Evolutionary conservation across 1,140 invertebrate species (phyloP), one percentile per base, ranked within the genome.

Genomic region (Papilio helenus): DNA sequence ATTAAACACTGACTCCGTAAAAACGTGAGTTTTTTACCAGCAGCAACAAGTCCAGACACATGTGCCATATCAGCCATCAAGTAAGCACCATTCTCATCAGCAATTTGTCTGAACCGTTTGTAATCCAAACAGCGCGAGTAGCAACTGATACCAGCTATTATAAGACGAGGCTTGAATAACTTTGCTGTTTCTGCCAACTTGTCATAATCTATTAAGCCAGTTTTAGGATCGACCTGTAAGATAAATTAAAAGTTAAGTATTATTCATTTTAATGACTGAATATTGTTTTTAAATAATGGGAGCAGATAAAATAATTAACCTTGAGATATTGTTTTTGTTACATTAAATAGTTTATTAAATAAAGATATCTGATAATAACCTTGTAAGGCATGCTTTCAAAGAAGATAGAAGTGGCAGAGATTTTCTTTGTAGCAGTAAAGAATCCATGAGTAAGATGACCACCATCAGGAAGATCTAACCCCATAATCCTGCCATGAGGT

Each of bases 371-470:
- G 1, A 72, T 68, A 82, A 77, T 86, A 55, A 99, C 97, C 95
- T 99, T 99, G 89, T 99, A 99, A 5, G 99, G 99, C 97, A 99
- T 98, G 16, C 98, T 99, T 95, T 99, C 99, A 92, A 99, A 99
- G 95, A 99, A 99, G 58, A 99, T 97, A 0, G 99, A 99, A 0
- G 99, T 99, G 2, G 99, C 99, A 0, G 99, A 99, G 39, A 99
- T 98, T 94, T 98, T 99, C 90, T 99, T 99, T 2, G 95, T 97
- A 4, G 96, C 94, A 2, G 98, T 99, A 89, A 98, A 98, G 92
- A 99, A 99, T 49, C 97, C 99, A 91, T 99, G 99, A 71, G 98
- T 99, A 55, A 99, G 95, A 95, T 99, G 99, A 2, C 99, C 99
- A 79, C 99, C 99, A 94, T 99, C 99, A 12, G 98, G 98, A 71